Percentiles rank a stretch among this genome's conserved stretches.
Conservation (phyloP, 2,113 vertebrate genomes). For the Suricata suricatta region DNA sequence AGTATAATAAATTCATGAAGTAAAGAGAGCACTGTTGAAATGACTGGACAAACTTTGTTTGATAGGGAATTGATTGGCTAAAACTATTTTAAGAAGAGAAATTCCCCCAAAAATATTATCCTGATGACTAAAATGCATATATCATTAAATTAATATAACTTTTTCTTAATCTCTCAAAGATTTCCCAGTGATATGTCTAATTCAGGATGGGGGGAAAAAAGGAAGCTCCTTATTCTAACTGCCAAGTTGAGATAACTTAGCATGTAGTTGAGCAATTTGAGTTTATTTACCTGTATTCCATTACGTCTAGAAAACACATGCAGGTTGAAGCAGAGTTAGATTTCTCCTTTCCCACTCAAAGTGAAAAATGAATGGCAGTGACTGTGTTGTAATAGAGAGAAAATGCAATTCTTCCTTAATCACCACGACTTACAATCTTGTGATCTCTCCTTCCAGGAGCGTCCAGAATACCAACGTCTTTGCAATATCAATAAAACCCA, state of each 20-base stretch:
- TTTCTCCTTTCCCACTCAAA: conserved; percentile 42
- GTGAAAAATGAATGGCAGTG: conserved; percentile 57
- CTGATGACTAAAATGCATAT: conserved; percentile 40
- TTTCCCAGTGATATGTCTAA: neutral
- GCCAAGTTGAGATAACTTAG: neutral
- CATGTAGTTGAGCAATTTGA: neutral
- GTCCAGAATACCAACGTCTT: conserved; percentile 53
- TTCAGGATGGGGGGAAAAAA: neutral
- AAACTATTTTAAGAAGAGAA: conserved; percentile 56
- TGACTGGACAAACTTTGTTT: conserved; percentile 79
- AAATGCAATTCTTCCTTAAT: conserved; percentile 50
- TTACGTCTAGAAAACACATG: conserved; percentile 1
- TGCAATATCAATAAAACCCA: conserved; percentile 51
- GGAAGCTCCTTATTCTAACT: neutral
- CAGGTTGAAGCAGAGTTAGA: conserved; percentile 25
- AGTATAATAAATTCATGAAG: conserved; percentile 76
- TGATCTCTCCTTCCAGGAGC: conserved; percentile 11
- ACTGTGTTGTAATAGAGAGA: conserved; percentile 43
- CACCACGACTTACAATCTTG: conserved; percentile 1
- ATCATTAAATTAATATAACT: conserved; percentile 31
- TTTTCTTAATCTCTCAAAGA: neutral
- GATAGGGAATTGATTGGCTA: conserved; percentile 24
- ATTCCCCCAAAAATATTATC: conserved; percentile 15
- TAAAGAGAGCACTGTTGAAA: conserved; percentile 54
- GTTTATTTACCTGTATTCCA: neutral